These are phyloP conservation scores for Synanthedon myopaeformis DNA, from an alignment of 2,888 invertebrate species.

Conservation along the genomic window DNA sequence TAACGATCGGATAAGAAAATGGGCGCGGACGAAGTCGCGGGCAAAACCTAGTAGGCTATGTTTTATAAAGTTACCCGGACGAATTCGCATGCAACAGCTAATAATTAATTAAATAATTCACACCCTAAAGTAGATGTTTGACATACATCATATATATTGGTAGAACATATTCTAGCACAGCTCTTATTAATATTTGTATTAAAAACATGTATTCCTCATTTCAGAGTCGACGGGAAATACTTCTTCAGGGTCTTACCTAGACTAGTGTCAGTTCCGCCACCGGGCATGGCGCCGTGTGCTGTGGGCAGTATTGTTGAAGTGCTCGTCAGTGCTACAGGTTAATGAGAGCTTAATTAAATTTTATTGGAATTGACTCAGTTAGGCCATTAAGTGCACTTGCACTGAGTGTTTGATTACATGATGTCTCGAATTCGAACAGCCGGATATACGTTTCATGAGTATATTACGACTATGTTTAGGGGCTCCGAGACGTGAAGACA, in stretches of 20 bases:
- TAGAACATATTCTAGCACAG: neutral
- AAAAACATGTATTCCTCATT: too few relatives aligned
- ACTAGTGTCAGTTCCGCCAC: conserved; percentile 86
- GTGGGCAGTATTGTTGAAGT: conserved; percentile 96
- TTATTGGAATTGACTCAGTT: neutral
- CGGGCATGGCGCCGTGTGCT: conserved; percentile 95
- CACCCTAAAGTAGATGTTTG: neutral
- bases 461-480: conserved; percentile 48
- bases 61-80: too few relatives aligned
- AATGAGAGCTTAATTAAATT: neutral
- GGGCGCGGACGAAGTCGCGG: too few relatives aligned
- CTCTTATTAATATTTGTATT: conserved; percentile 6
- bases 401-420: too few relatives aligned
- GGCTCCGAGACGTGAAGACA: conserved; percentile 82
- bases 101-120: neutral
- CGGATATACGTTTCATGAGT: neutral
- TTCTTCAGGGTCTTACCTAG: conserved; percentile 91
- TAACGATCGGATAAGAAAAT: too few relatives aligned
- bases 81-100: too few relatives aligned
- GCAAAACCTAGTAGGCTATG: too few relatives aligned
- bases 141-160: too few relatives aligned
- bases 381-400: too few relatives aligned
- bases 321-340: conserved; percentile 85
- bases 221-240: conserved; percentile 71
- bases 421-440: neutral